A percentile compares a stretch with the other conserved stretches of the same genome.
phyloP scores from a whole-genome alignment of 1,140 invertebrate genomes.

The Trigoniulus corallinus region DNA sequence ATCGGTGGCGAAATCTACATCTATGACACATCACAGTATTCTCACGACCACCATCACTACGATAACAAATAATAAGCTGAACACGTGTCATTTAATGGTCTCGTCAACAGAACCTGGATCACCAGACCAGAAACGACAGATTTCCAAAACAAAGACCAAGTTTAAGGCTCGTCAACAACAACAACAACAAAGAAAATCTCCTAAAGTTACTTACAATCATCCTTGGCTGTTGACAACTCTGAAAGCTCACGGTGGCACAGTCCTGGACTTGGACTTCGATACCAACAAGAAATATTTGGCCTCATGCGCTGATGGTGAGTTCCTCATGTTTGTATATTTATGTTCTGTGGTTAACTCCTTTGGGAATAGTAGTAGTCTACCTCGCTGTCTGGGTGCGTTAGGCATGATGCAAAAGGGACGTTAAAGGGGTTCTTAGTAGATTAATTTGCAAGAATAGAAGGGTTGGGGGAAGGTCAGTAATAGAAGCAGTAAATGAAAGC shows the following conservation, averaged over 20 bases:
- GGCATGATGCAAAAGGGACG: background rate
- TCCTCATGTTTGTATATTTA: background rate
- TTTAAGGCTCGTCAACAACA: no score
- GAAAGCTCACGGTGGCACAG: constrained; percentile 55
- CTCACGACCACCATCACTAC: no score
- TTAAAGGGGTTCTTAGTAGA: background rate
- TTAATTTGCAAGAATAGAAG: background rate
- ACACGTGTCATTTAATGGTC: no score
- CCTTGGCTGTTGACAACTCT: constrained; percentile 55
- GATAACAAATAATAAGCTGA: no score
- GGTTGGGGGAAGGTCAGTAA: background rate
- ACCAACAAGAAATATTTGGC: constrained; percentile 66
- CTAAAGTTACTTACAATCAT: constrained; percentile 35
- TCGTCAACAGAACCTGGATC: no score
- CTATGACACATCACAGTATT: no score
- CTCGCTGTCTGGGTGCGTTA: background rate
- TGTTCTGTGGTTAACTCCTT: background rate
- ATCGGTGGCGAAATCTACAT: no score
- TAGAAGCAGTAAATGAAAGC: background rate
- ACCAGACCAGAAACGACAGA: no score
- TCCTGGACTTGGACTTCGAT: constrained; percentile 59
- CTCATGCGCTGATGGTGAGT: constrained; percentile 61
- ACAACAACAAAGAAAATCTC: no score
- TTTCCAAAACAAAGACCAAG: no score
- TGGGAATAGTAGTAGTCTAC: background rate